Evolutionary conservation across 1,140 invertebrate genomes (phyloP).

Genomic region (Drosophila ohnishii): DNA sequence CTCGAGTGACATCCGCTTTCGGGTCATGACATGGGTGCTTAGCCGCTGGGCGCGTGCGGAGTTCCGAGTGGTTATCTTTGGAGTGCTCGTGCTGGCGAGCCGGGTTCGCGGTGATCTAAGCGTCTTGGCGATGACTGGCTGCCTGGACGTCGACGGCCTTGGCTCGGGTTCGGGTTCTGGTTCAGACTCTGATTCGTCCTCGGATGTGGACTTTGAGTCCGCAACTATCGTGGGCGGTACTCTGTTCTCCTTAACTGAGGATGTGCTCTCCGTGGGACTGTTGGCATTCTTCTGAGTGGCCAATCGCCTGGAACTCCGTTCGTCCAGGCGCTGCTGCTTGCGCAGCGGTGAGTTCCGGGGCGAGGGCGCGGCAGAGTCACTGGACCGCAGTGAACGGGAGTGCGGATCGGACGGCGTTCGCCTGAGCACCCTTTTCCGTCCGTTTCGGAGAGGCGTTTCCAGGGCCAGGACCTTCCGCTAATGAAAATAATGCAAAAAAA

Average conservation of each 20-base stretch:
- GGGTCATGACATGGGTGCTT: conserved; percentile 51
- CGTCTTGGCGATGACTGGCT: not conserved
- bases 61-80: conserved; percentile 56
- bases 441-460: conserved; percentile 68
- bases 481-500: conserved; percentile 28
- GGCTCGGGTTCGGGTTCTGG: not conserved
- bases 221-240: not conserved
- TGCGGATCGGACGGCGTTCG: conserved; percentile 13
- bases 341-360: conserved; percentile 40
- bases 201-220: not conserved
- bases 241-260: conserved; percentile 65
- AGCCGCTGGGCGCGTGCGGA: conserved; percentile 47
- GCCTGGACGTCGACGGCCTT: conserved; percentile 4
- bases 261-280: conserved; percentile 62
- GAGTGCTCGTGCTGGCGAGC: conserved; percentile 19
- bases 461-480: conserved; percentile 58
- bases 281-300: conserved; percentile 17
- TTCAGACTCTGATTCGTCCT: not conserved
- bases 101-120: not conserved
- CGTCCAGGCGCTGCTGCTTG: conserved; percentile 61
- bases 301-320: conserved; percentile 2
- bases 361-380: conserved; percentile 10
- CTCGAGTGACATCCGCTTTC: conserved; percentile 66
- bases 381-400: not conserved
- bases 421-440: conserved; percentile 58